These are phyloP conservation scores for Shargacucullia verbasci DNA, from an alignment of 2,888 invertebrate genomes.

Conservation along the genomic window DNA sequence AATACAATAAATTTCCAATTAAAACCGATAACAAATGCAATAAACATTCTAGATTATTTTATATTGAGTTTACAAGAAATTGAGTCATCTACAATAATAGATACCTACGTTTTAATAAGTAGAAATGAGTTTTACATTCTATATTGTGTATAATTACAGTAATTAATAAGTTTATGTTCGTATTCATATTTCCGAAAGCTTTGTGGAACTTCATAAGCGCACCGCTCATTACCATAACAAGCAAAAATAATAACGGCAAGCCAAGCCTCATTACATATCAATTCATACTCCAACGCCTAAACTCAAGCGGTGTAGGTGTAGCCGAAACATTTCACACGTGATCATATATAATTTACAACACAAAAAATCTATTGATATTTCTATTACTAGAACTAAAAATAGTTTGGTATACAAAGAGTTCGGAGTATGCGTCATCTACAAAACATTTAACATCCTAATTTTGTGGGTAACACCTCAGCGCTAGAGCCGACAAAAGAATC, in stretches of 20 bases:
- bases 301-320: conserved; percentile 31
- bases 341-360: conserved; percentile 70
- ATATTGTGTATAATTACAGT: conserved; percentile 9
- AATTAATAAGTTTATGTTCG: conserved; percentile 14
- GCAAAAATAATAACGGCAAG: conserved; percentile 34
- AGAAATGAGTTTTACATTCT: conserved; percentile 7
- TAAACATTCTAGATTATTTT: conserved; percentile 6
- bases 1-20: conserved; percentile 44
- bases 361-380: conserved; percentile 81
- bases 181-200: conserved; percentile 9
- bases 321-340: conserved; percentile 70
- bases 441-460: conserved; percentile 87
- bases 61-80: too few relatives aligned
- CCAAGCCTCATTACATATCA: conserved; percentile 44
- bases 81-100: not conserved
- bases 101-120: not conserved
- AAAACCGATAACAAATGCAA: conserved; percentile 26
- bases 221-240: conserved; percentile 43
- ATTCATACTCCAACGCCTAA: conserved; percentile 31
- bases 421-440: conserved; percentile 84
- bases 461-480: conserved; percentile 86
- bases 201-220: conserved; percentile 14
- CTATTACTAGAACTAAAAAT: conserved; percentile 73
- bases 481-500: conserved; percentile 86
- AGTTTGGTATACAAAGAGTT: conserved; percentile 69